A percentile compares a stretch with the other conserved stretches of the same genome.
phyloP scores from a whole-genome alignment of 1,140 invertebrate genomes.

The Dinoponera quadriceps region DNA sequence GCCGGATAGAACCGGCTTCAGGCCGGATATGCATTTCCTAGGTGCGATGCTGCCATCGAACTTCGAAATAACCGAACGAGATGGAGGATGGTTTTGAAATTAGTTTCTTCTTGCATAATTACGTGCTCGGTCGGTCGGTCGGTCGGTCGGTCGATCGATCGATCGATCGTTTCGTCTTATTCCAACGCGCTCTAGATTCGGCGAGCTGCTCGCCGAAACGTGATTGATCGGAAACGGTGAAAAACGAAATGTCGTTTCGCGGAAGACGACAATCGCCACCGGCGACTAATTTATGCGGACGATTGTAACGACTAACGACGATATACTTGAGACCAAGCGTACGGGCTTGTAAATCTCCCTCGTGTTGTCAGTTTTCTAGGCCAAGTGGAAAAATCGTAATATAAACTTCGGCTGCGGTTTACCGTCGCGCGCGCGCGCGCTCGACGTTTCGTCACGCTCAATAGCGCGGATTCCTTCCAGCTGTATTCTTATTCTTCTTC shows the following conservation, averaged over 20 bases:
- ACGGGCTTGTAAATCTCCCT: constrained; percentile 29
- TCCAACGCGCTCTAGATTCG: constrained; percentile 1
- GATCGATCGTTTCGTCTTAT: not conserved
- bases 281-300: constrained; percentile 10
- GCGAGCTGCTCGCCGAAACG: not conserved
- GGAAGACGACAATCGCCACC: not conserved
- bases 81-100: not conserved
- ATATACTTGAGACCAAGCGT: not conserved
- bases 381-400: constrained; percentile 50
- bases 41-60: not conserved
- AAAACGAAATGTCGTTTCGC: not conserved
- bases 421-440: not conserved
- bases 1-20: not conserved
- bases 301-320: constrained; percentile 23
- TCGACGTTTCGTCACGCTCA: constrained; percentile 1
- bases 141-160: not conserved
- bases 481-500: not conserved
- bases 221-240: not conserved
- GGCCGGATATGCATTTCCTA: not conserved
- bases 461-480: not conserved
- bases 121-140: not conserved
- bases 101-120: not conserved
- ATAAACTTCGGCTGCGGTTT: constrained; percentile 44
- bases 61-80: not conserved
- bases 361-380: constrained; percentile 30